Percentiles rank a stretch among this genome's conserved stretches.
Evolutionary conservation across 2,113 vertebrate genomes (phyloP).

Genomic region (Albula goreensis): DNA sequence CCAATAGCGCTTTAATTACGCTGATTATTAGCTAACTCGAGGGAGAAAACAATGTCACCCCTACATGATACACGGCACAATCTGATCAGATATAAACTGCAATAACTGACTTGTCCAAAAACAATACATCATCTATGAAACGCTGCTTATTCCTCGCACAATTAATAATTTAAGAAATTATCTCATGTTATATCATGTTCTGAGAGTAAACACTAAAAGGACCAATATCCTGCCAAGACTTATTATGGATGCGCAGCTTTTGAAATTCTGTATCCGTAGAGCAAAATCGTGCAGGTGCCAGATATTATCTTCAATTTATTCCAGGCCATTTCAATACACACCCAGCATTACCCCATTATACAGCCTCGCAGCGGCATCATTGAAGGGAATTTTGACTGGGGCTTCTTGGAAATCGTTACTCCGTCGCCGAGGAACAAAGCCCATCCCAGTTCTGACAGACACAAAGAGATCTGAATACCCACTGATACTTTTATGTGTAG

Average conservation of each 20-base stretch:
- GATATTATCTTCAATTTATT: background rate
- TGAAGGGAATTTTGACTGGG: background rate
- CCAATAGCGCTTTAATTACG: constrained; percentile 29
- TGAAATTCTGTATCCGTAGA: background rate
- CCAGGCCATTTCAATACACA: background rate
- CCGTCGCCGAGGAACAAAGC: background rate
- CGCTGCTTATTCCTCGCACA: background rate
- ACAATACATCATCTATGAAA: background rate
- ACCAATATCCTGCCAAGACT: constrained; percentile 15
- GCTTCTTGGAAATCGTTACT: background rate
- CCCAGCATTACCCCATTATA: background rate
- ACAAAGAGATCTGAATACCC: constrained; percentile 8
- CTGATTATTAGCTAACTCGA: constrained; percentile 21
- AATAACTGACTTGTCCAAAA: constrained; percentile 9
- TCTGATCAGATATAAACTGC: constrained; percentile 9
- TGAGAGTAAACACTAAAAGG: background rate
- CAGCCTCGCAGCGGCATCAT: background rate
- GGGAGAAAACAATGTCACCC: background rate
- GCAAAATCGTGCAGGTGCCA: background rate
- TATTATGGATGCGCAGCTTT: background rate
- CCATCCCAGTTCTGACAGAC: background rate
- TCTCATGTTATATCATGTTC: constrained; percentile 13
- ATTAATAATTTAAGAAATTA: constrained; percentile 2
- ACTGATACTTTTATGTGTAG: background rate
- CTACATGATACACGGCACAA: background rate